Base-by-base conservation (phyloP, 2,113 vertebrate species). In the Hippopotamus amphibius region DNA sequence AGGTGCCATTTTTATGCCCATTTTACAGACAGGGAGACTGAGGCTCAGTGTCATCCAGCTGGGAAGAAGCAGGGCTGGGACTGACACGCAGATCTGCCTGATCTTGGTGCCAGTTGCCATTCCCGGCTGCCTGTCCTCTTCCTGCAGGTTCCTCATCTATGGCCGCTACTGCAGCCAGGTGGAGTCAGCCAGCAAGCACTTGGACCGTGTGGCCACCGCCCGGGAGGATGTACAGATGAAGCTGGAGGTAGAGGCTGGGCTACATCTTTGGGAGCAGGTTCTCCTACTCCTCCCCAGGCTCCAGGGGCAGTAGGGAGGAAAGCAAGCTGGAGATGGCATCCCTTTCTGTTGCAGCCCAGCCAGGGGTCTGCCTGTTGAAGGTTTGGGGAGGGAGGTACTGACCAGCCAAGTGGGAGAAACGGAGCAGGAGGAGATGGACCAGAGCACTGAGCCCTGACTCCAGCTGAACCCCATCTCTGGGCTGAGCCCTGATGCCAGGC, bases 131-230 rank as follows among this genome's bases (percentile, higher is more conserved):
- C 63, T 41, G 46, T 50, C 17, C 3, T 82, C 61, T 93, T 74
- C 41, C 48, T 2, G 0, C 96, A 99, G 99, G 98, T 98, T 99
- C 74, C 98, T 99, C 14, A 90, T 99, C 59, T 99, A 99, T 0
- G 99, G 99, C 0, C 98, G 97, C 22, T 99, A 99, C 97, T 99
- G 99, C 69, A 99, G 99, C 95, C 99, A 99, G 96, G 99, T 99
- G 95, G 99, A 99, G 93, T 97, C 98, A 0, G 99, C 99, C 1
- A 98, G 99, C 9, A 99, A 99, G 97, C 99, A 99, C 92, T 97
- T 99, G 33, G 99, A 99, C 95, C 98, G 98, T 6, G 96, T 99
- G 26, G 98, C 99, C 0, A 96, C 59, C 2, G 77, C 33, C 7
- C 98, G 98, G 65, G 99, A 99, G 89, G 99, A 99, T 0, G 98